A percentile compares a stretch with the other conserved stretches of the same genome.
Evolutionary conservation across 2,113 vertebrate species (phyloP).

Genomic region (Zosterops borbonicus): DNA sequence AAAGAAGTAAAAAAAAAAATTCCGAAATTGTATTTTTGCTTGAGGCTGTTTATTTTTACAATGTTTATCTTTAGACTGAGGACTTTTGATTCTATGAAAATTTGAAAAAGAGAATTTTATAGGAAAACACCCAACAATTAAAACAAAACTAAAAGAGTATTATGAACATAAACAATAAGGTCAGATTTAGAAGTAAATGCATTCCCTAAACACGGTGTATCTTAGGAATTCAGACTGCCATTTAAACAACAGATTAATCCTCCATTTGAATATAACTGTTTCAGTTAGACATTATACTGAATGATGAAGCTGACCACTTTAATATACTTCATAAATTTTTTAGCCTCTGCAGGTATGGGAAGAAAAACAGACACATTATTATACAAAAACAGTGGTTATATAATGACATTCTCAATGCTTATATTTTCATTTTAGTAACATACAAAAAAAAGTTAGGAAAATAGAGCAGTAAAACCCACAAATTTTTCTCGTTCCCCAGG

Average conservation of each 20-base stretch:
- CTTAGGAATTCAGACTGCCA: background rate
- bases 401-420: background rate
- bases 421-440: background rate
- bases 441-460: background rate
- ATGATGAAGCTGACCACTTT: background rate
- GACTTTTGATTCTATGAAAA: background rate
- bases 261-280: background rate
- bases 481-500: background rate
- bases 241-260: background rate
- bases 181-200: background rate
- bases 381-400: background rate
- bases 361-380: background rate
- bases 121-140: background rate
- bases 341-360: background rate
- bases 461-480: background rate
- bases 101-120: background rate
- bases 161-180: background rate
- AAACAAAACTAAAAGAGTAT: background rate
- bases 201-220: background rate
- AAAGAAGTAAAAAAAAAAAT: background rate
- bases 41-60: background rate
- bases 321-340: background rate
- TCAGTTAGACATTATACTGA: background rate
- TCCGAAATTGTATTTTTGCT: background rate
- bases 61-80: background rate